Base-by-base conservation (phyloP, 2,797 vertebrate species). In the Danio tinwini region DNA sequence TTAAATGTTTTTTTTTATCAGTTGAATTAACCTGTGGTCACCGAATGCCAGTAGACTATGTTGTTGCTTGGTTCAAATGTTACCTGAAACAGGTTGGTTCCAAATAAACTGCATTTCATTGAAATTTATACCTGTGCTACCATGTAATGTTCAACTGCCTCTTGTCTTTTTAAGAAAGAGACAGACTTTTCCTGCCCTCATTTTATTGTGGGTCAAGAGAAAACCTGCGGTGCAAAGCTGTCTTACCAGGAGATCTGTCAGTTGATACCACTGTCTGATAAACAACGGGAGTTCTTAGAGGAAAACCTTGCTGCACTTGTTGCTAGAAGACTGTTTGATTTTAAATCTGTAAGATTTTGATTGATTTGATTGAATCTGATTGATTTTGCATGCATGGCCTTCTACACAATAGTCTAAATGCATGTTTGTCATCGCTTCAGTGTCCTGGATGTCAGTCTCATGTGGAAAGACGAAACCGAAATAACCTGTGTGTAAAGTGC, bases 401-500 rank as follows among this genome's bases (percentile, higher is more conserved):
- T 37, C 39, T 49, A 29, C 52, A 13, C 50, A 29, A 29, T 3
- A 29, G 29, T 29, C 29, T 29, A 29, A 79, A 17, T 14, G 42
- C 5, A 42, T 45, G 58, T 49, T n/a, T 59, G 40, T 47, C 7
- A 14, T 42, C 21, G 21, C 44, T 50, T 5, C 49, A 94, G 93
- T 94, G 94, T 74, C 92, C 93, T 10, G 88, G 88, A 0, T 95
- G 93, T 49, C 74, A 88, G 0, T 86, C 89, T 0, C 81, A 19
- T 3, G 71, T 93, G 76, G 89, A 93, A 82, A 85, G 92, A 83
- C 21, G 77, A 44, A 83, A 93, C 45, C 61, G 65, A 53, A 78
- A 49, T 29, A 90, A 93, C 75, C 85, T 94, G 19, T 78, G 6
- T 1, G 91, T 93, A 5, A 7, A 1, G 0, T 95, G 93, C 84